These are phyloP conservation scores for Notamacropus eugenii DNA, from an alignment of 2,797 vertebrate genomes.

Conservation along the genomic window DNA sequence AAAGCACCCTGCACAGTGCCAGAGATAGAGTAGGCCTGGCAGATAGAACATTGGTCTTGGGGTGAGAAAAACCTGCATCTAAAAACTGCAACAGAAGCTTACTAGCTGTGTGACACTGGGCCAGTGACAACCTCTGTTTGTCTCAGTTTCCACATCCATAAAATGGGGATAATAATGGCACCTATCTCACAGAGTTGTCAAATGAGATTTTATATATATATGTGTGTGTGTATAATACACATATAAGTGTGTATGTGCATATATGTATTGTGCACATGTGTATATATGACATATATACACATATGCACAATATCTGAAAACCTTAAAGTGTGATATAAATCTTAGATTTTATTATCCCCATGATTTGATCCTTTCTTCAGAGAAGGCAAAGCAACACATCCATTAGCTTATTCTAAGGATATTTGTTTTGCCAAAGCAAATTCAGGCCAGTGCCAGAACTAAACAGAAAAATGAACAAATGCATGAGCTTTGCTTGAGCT, in stretches of 20 bases:
- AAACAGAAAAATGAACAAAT: slow-evolving; percentile 47
- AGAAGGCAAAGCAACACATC: slow-evolving; percentile 25
- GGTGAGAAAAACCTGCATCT: neutral
- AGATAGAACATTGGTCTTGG: neutral
- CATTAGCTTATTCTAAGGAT: neutral
- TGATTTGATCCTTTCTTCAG: neutral
- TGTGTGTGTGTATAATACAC: too few species aligned
- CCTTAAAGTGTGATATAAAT: neutral
- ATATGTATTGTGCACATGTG: too few species aligned
- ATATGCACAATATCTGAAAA: neutral
- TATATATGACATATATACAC: too few species aligned
- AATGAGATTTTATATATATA: neutral
- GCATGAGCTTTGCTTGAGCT: slow-evolving; percentile 55
- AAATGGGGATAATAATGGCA: neutral
- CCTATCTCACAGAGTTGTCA: neutral
- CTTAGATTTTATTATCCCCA: neutral
- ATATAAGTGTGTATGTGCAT: too few species aligned
- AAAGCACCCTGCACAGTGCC: neutral
- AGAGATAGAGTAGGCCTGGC: neutral
- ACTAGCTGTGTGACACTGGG: neutral
- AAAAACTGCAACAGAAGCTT: neutral
- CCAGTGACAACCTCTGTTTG: neutral
- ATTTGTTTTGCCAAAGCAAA: slow-evolving; percentile 43
- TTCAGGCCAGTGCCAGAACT: slow-evolving; percentile 7
- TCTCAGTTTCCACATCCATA: neutral